Conservation (phyloP, 1,140 invertebrate genomes). For the Drosophila ohnishii region DNA sequence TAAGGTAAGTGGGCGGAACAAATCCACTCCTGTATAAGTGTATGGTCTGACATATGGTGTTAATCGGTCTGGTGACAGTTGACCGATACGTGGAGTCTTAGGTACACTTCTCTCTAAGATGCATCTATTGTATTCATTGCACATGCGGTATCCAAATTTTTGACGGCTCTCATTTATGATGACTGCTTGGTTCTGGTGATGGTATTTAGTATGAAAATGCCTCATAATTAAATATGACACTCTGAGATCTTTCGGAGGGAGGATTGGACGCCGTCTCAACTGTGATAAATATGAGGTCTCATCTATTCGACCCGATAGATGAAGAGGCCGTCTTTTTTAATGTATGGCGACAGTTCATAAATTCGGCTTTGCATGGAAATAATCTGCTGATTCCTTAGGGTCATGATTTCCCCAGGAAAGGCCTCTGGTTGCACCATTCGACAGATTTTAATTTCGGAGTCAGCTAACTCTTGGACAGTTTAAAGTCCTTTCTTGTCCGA, state of each 20-base stretch:
- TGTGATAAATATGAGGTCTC: too few relatives aligned
- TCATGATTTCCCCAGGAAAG: background rate
- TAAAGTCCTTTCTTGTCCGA: background rate
- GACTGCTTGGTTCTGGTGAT: background rate
- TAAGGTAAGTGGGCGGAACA: conserved; percentile 1
- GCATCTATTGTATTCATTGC: background rate
- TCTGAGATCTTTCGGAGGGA: background rate
- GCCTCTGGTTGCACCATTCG: background rate
- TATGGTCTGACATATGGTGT: background rate
- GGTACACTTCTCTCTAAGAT: background rate
- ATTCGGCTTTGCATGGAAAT: background rate
- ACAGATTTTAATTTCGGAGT: background rate
- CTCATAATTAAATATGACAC: background rate
- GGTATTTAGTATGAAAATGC: background rate
- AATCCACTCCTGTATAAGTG: background rate
- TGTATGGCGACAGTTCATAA: background rate
- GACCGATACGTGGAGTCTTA: background rate
- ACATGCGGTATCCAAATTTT: background rate
- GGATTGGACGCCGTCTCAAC: background rate
- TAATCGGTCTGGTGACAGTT: conserved; percentile 2
- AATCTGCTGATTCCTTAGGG: background rate
- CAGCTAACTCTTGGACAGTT: background rate
- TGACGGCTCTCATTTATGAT: conserved; percentile 3
- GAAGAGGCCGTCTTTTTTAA: background rate
- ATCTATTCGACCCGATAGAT: background rate